Evolutionary conservation across 2,888 invertebrate species (phyloP), one percentile per base, ranked within the genome.

Genomic region (Tribolium freemani): DNA sequence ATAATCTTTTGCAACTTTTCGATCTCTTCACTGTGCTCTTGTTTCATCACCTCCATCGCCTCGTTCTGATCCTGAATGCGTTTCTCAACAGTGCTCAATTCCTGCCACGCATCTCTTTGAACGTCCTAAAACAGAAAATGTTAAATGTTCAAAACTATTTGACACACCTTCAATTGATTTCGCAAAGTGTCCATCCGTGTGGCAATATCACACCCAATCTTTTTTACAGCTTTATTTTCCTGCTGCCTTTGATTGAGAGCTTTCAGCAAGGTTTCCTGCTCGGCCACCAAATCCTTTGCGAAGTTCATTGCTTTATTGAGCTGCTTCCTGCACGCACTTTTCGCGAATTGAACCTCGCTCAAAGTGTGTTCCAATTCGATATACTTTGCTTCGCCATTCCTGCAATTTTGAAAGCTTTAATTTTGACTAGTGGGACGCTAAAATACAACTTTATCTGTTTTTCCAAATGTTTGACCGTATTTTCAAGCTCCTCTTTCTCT

Each of bases 401-500:
- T 90, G 60, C 50, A 81, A 75, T 11, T n/a, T 21, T 3, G 20
- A 53, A n/a, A n/a, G n/a, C n/a, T n/a, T 3, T 26, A 26, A 5
- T 26, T 26, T 26, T 26, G 1, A 26, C 1, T 3, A 26, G 26
- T 16, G 16, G 2, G 16, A 16, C 26, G 5, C 2, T 57, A 13
- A 20, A 30, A 77, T 80, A 79, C 80, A 20, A 86, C 86, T 86
- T 86, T 21, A 85, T 77, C 13, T 84, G 82, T 80, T 90, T 91
- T 71, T 92, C 88, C 0, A 90, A 87, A 5, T 86, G 87, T 70
- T 87, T 88, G 38, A 89, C 79, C 73, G 90, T 90, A 4, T 83
- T 85, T 76, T 89, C 89, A 10, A 89, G 80, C 67, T 88, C 87
- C 77, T 87, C 87, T 73, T 87, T 87, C 69, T 88, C 88, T n/a